Evolutionary conservation across 2,797 vertebrate genomes (phyloP).

Genomic region (Muscicapa comitata): DNA sequence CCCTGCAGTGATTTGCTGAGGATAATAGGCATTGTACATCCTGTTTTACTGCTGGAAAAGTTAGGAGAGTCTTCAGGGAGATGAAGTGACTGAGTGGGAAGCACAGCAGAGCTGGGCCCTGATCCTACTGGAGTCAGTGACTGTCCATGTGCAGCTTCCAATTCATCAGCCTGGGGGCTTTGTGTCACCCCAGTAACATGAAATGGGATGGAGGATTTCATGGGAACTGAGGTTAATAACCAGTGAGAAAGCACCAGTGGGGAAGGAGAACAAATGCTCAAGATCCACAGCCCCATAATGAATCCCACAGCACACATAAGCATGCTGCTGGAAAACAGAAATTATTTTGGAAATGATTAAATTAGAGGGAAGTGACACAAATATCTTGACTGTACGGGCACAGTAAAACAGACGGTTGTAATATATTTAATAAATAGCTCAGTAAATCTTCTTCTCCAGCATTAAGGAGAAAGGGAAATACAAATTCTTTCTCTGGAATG

Average conservation of each 20-base stretch:
- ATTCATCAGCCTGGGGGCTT: not conserved
- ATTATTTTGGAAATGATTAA: constrained; percentile 45
- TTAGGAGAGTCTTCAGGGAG: not conserved
- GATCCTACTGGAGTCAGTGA: not conserved
- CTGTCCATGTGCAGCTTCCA: not conserved
- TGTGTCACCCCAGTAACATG: not conserved
- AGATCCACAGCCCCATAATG: not conserved
- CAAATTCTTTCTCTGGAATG: not conserved
- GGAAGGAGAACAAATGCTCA: not conserved
- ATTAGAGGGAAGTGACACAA: constrained; percentile 31
- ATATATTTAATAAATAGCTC: constrained; percentile 32
- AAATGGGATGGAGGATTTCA: not conserved
- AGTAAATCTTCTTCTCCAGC: constrained; percentile 19
- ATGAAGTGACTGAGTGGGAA: not conserved
- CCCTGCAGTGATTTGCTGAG: not conserved
- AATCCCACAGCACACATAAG: not conserved
- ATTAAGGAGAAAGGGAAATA: constrained; percentile 6
- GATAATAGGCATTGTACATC: not conserved
- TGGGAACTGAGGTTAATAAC: not conserved
- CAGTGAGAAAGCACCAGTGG: not conserved
- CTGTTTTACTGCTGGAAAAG: not conserved
- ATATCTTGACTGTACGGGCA: not conserved
- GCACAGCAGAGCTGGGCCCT: not conserved
- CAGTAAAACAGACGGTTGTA: not conserved
- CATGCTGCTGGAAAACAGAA: constrained; percentile 6